phyloP scores from a whole-genome alignment of 2,113 vertebrate genomes.

The Cyprinodon tularosa region DNA sequence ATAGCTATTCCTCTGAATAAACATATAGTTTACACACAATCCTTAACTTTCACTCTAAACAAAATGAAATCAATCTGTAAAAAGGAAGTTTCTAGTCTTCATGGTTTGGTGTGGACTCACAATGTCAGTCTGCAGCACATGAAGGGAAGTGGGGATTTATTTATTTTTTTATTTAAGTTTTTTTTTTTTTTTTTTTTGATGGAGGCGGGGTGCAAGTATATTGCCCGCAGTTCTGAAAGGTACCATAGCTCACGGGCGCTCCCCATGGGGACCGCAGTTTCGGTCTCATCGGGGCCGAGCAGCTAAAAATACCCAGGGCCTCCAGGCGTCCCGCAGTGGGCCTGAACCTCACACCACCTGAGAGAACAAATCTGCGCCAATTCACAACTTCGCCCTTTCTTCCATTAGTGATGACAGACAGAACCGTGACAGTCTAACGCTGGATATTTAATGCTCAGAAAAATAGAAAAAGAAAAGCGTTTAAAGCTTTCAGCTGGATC shows the following conservation, averaged over 20 bases:
- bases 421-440: neutral
- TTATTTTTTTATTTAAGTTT: neutral
- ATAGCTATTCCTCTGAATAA: slow-evolving; percentile 9
- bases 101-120: slow-evolving; percentile 23
- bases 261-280: slow-evolving; percentile 61
- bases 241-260: slow-evolving; percentile 59
- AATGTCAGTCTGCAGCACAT: neutral
- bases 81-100: slow-evolving; percentile 14
- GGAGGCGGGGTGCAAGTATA: slow-evolving; percentile 27
- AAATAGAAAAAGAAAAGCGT: neutral
- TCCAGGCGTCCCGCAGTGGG: slow-evolving; percentile 53
- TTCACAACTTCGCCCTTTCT: neutral
- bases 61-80: slow-evolving; percentile 10
- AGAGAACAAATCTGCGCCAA: neutral
- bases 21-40: neutral
- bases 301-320: slow-evolving; percentile 76
- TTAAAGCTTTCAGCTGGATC: slow-evolving; percentile 26
- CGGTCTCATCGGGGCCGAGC: slow-evolving; percentile 49
- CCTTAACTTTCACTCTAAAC: slow-evolving; percentile 6
- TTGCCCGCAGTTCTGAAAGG: slow-evolving; percentile 63
- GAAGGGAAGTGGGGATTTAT: slow-evolving; percentile 3
- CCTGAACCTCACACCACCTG: slow-evolving; percentile 21
- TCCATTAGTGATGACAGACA: neutral
- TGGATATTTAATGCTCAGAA: neutral
- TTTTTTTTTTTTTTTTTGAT: slow-evolving; percentile 19